Evolutionary conservation across 1,140 invertebrate species (phyloP).

Genomic region (Babylonia areolata): DNA sequence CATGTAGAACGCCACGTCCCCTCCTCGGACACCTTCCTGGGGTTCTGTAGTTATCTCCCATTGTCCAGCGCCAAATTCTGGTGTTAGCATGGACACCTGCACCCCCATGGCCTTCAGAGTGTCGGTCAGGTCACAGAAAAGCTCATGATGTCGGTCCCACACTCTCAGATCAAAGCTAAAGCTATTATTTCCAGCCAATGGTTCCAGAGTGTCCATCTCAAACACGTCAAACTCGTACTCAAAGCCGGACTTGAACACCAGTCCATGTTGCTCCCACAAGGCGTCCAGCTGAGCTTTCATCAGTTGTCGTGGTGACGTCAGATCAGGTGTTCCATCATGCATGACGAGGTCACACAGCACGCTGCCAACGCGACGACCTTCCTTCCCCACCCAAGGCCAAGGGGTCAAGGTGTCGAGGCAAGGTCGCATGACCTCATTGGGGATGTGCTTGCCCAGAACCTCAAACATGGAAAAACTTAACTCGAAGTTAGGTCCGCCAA

Average conservation of each 20-base stretch:
- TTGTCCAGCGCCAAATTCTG: constrained; percentile 33
- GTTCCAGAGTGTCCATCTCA: constrained; percentile 18
- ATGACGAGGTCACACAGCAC: constrained; percentile 25
- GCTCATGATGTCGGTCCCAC: not conserved
- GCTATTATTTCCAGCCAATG: not conserved
- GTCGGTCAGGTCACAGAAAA: constrained; percentile 33
- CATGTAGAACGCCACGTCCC: constrained; percentile 35
- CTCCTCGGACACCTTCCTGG: constrained; percentile 34
- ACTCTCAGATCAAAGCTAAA: not conserved
- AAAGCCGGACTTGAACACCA: constrained; percentile 37
- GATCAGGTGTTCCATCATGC: not conserved
- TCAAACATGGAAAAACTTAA: not conserved
- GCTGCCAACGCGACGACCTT: constrained; percentile 2
- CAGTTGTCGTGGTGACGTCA: constrained; percentile 17
- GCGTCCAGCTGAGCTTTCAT: constrained; percentile 6
- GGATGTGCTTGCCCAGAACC: not conserved
- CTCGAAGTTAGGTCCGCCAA: constrained; percentile 19
- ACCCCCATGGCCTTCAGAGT: constrained; percentile 27
- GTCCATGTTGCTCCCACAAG: constrained; percentile 19
- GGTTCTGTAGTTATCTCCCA: constrained; percentile 43
- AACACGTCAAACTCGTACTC: constrained; percentile 41
- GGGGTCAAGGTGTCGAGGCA: constrained; percentile 27
- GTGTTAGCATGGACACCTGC: constrained; percentile 27
- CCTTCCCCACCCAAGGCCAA: not conserved
- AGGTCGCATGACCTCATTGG: not conserved